Evolutionary conservation across 2,113 vertebrate species (phyloP).

Genomic region (Neolamprologus falcicula): DNA sequence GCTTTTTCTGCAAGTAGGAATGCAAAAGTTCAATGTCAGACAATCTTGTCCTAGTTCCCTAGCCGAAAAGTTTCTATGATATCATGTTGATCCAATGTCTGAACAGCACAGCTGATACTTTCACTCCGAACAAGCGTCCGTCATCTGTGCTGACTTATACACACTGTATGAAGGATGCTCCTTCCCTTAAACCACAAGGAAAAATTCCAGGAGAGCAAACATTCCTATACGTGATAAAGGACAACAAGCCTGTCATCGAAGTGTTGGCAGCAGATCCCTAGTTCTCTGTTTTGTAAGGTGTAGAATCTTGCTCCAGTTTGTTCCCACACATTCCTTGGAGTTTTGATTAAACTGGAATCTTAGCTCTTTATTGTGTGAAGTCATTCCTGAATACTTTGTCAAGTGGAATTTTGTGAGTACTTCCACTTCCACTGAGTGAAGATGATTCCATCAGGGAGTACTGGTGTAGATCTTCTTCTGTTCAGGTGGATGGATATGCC

Average conservation of each 20-base stretch:
- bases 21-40: not conserved
- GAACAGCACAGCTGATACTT: not conserved
- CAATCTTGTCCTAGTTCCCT: not conserved
- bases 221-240: not conserved
- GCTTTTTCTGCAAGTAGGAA: not conserved
- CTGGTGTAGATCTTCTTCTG: not conserved
- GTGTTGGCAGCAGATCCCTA: not conserved
- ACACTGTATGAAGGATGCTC: not conserved
- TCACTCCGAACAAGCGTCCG: not conserved
- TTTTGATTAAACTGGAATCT: not conserved
- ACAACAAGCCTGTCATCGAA: not conserved
- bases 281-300: not conserved
- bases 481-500: not conserved
- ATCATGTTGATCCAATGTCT: not conserved
- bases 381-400: not conserved
- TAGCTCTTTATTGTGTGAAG: not conserved
- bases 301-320: not conserved
- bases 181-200: not conserved
- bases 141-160: accelerated
- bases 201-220: not conserved
- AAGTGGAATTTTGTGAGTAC: not conserved
- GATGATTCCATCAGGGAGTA: not conserved
- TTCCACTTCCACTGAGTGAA: not conserved
- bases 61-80: accelerated
- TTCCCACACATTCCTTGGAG: not conserved